A percentile compares a stretch with the other conserved stretches of the same genome.
These are phyloP conservation scores for Andricus grossulariae DNA, from an alignment of 1,140 invertebrate genomes.

Conservation along the genomic window DNA sequence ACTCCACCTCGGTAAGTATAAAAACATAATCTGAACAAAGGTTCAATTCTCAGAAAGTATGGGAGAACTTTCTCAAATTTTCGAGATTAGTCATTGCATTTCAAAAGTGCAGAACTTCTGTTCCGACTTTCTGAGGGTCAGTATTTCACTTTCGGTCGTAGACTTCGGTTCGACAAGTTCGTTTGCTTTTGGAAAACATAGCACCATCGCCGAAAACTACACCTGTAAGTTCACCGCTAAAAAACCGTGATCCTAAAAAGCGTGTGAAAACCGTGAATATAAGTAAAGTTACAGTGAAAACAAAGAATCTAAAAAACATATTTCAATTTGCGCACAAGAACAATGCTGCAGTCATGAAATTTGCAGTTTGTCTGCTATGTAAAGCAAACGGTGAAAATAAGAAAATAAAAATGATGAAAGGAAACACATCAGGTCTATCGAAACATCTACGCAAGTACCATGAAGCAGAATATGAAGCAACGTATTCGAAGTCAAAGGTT, in stretches of 20 bases:
- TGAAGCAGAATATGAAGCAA: not conserved
- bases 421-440: not conserved
- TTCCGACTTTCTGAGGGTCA: not conserved
- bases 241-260: not conserved
- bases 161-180: not conserved
- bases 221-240: not conserved
- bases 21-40: too few relatives aligned
- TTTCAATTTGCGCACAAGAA: not conserved
- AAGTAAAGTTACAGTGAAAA: too few relatives aligned
- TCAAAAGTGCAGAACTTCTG: not conserved
- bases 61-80: too few relatives aligned
- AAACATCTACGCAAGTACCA: not conserved
- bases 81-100: not conserved
- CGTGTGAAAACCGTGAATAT: too few relatives aligned
- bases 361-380: not conserved
- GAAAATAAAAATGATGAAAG: not conserved
- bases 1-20: too few relatives aligned
- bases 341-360: not conserved
- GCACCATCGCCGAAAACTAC: not conserved
- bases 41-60: too few relatives aligned
- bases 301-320: not conserved
- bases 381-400: not conserved
- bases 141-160: accelerated
- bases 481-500: not conserved
- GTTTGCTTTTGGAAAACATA: too few relatives aligned